phyloP scores from a whole-genome alignment of 2,888 invertebrate genomes.

The Myathropa florea region DNA sequence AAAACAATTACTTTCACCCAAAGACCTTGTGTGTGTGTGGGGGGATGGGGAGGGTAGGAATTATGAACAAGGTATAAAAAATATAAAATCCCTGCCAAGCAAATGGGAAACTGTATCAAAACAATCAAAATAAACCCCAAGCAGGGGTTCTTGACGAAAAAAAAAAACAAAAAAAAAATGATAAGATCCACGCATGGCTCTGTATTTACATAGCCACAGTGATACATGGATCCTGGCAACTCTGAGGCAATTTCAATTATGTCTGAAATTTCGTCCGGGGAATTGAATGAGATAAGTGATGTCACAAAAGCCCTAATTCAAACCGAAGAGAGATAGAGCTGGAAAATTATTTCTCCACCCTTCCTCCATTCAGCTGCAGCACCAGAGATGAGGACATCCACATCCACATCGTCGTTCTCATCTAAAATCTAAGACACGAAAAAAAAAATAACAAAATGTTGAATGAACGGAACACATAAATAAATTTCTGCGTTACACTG shows the following conservation, averaged over 20 bases:
- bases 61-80: background rate
- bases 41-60: background rate
- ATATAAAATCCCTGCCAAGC: constrained; percentile 31
- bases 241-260: constrained; percentile 59
- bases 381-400: constrained; percentile 21
- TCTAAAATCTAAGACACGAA: constrained; percentile 1
- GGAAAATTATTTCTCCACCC: constrained; percentile 9
- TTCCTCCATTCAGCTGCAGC: background rate
- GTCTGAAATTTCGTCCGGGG: constrained; percentile 39
- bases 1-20: constrained; percentile 35
- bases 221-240: constrained; percentile 1
- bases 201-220: constrained; percentile 21
- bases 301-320: constrained; percentile 59
- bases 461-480: constrained; percentile 17
- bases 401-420: background rate
- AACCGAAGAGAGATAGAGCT: constrained; percentile 34
- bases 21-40: background rate
- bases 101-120: constrained; percentile 27
- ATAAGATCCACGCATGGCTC: background rate
- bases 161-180: background rate
- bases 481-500: constrained; percentile 37
- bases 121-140: constrained; percentile 32
- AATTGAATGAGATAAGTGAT: constrained; percentile 57
- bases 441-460: background rate
- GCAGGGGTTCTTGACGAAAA: constrained; percentile 10